Evolutionary conservation across 2,113 vertebrate genomes (phyloP), one percentile per base, ranked within the genome.

Genomic region (Microcebus griseorufus): DNA sequence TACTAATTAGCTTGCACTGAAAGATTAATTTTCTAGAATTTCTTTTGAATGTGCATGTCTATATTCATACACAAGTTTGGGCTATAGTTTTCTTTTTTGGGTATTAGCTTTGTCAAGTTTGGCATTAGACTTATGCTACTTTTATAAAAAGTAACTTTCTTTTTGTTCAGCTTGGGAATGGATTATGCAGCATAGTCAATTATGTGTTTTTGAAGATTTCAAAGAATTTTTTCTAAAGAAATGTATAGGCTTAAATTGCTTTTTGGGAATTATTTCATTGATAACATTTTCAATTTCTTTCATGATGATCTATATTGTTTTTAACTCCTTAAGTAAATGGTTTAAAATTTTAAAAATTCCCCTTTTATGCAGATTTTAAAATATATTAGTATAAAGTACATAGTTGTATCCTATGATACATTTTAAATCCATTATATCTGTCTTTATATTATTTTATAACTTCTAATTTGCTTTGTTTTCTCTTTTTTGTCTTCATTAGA

Each of bases 191-290:
- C 37, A 67, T 80, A 90, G 7, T 67, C 22, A 55, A 27, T 69
- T 73, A 85, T 23, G 6, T 90, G 17, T 22, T 42, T 84, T 93
- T 87, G 18, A 93, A 88, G 25, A 93, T 81, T 90, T 95, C 42
- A 76, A 67, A 94, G 1, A 72, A 27, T 55, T 65, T 86, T 93
- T 92, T 79, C 5, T 34, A 64, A 73, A 73, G 39, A 85, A 92
- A 84, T 69, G 0, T 58, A 22, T 88, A 6, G 13, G 20, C 29
- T 23, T 94, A 72, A 62, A 51, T 80, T 96, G 93, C 17, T 48
- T 91, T 92, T 86, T 76, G 23, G 34, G 82, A 80, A 80, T n/a
- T 76, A 87, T 70, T 88, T 92, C 55, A 64, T 37, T 69, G 42
- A 60, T 88, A 79, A 88, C 6, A 64, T 84, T 94, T 87, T 87